Evolutionary conservation across 2,888 invertebrate genomes (phyloP).

Genomic region (Nomada hirtipes): DNA sequence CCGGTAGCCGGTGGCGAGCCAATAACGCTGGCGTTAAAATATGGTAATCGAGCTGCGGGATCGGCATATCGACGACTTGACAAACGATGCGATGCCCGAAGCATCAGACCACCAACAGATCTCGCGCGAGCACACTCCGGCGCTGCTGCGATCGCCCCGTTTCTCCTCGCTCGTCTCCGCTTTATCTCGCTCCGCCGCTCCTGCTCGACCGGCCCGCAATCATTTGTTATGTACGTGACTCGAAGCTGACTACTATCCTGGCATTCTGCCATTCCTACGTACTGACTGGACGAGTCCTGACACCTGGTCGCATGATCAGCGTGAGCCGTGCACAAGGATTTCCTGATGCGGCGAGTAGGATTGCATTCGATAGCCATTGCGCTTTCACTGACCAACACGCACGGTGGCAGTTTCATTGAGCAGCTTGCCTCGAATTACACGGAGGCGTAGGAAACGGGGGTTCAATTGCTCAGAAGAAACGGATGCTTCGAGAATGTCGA

Average conservation of each 20-base stretch:
- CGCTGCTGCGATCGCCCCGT: conserved; percentile 16
- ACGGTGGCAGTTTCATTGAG: background rate
- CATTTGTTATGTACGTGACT: conserved; percentile 84
- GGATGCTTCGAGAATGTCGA: no score
- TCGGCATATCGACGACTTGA: conserved; percentile 84
- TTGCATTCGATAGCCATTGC: conserved; percentile 36
- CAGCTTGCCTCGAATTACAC: background rate
- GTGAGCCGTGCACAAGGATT: conserved; percentile 41
- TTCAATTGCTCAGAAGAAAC: no score
- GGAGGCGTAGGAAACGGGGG: no score
- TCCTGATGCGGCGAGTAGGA: conserved; percentile 37
- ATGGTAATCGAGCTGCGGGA: conserved; percentile 83
- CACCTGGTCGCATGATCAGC: conserved; percentile 69
- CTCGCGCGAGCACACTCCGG: conserved; percentile 57
- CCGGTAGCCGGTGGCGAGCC: conserved; percentile 81
- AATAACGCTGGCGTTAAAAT: conserved; percentile 84
- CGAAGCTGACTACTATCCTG: conserved; percentile 79
- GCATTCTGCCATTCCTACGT: conserved; percentile 78
- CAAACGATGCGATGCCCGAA: conserved; percentile 82
- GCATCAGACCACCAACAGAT: conserved; percentile 83
- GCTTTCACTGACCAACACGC: conserved; percentile 11
- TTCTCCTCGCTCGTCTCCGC: conserved; percentile 20
- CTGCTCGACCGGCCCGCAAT: conserved; percentile 77
- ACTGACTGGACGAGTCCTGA: conserved; percentile 71
- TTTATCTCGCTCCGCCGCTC: conserved; percentile 40